A percentile compares a stretch with the other conserved stretches of the same genome.
Conservation (phyloP, 2,888 invertebrate species). For the Coenonympha arcania region DNA sequence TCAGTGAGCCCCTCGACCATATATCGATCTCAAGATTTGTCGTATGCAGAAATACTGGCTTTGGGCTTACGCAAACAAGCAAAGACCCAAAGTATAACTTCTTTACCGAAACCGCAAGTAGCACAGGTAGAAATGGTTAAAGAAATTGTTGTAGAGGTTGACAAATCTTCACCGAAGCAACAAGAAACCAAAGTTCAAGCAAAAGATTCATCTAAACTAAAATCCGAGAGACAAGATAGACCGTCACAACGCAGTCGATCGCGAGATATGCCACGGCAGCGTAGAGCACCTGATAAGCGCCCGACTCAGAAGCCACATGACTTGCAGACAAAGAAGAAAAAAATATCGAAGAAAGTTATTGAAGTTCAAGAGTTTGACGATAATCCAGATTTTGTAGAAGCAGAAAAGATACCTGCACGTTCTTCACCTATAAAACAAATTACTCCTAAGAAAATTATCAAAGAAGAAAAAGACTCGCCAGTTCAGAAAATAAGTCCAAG, state of each 20-base stretch:
- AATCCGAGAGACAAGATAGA: conserved; percentile 33
- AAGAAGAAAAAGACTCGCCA: conserved; percentile 16
- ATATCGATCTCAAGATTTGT: conserved; percentile 75
- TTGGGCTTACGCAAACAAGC: conserved; percentile 73
- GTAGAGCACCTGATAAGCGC: conserved; percentile 57
- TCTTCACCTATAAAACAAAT: conserved; percentile 3
- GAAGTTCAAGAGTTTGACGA: conserved; percentile 66
- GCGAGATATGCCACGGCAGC: conserved; percentile 57
- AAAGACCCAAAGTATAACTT: conserved; percentile 40
- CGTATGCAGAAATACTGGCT: conserved; percentile 81
- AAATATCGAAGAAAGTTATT: conserved; percentile 51
- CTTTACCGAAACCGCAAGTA: conserved; percentile 55
- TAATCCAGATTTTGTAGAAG: conserved; percentile 28
- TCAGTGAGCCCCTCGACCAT: conserved; percentile 43
- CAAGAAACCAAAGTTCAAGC: conserved; percentile 36
- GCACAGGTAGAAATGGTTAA: conserved; percentile 58
- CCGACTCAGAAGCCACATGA: conserved; percentile 50
- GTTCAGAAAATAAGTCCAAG: conserved; percentile 34
- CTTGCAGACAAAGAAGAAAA: conserved; percentile 56
- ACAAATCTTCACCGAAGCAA: conserved; percentile 38
- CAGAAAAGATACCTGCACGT: conserved; percentile 13
- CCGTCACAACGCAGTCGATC: conserved; percentile 53
- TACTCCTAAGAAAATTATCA: conserved; percentile 12
- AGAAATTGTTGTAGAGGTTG: conserved; percentile 51
- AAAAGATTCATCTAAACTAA: conserved; percentile 28